Base-by-base conservation (phyloP, 2,888 invertebrate species). In the Cosmopolites sordidus region DNA sequence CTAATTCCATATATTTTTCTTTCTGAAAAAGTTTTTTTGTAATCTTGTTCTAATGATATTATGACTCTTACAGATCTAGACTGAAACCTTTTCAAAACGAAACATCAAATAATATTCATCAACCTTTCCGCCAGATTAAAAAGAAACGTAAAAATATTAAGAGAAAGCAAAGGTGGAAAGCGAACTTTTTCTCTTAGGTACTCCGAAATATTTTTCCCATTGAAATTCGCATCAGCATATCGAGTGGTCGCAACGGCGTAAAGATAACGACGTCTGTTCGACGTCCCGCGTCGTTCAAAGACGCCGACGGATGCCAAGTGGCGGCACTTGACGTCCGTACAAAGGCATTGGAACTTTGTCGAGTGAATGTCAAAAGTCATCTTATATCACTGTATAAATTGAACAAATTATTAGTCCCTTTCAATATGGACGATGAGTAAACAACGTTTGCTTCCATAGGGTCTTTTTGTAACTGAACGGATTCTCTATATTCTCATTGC, bases 331-430 rank as follows among this genome's bases (percentile, higher is more conserved):
- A 58, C 54, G 62, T 58, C 62, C 50, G 62, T 58, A 65, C 60
- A 62, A 65, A 62, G 64, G 63, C 64, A 67, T 66, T 64, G 64
- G 60, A 60, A 64, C 57, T 64, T 66, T 62, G 59, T 65, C 65
- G 60, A 62, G 65, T 64, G 66, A 63, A 66, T 59, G 62, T 66
- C 62, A 62, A 65, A 65, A 63, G 62, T 61, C 64, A 62, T 63
- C 64, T 65, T 63, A 62, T 59, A 60, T 62, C 60, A 51, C 60
- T 60, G 64, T 62, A 65, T 63, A 65, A 66, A 66, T 65, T 66
- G 65, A 64, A 65, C 63, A 62, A 63, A 63, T 64, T 64, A 64
- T 64, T 63, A 64, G 63, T 58, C 58, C 52, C 54, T 58, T 53
- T 58, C 16, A 29, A 38, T 11, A 49, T 16, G 42, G 40, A 41